These are phyloP conservation scores for Mobula hypostoma DNA, from an alignment of 2,113 vertebrate species.

Conservation along the genomic window DNA sequence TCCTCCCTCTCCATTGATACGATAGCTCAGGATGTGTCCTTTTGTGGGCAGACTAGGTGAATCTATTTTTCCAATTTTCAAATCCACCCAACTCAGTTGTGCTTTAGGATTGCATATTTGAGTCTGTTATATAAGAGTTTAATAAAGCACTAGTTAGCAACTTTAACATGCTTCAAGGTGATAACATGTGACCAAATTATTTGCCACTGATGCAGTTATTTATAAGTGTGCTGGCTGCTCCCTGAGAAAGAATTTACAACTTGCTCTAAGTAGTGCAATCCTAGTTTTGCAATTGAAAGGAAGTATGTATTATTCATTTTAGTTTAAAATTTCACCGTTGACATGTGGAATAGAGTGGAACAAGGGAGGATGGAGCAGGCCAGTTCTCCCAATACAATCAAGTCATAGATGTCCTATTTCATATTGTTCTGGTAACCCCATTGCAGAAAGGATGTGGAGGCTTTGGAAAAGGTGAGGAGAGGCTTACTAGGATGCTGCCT, in stretches of 20 bases:
- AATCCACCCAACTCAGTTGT: not conserved
- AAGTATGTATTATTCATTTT: not conserved
- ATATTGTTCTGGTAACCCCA: not conserved
- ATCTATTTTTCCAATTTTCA: not conserved
- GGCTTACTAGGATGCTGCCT: too few relatives aligned
- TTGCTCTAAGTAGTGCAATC: not conserved
- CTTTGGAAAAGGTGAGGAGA: too few relatives aligned
- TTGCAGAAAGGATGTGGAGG: too few relatives aligned
- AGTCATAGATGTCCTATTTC: not conserved
- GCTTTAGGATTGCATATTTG: not conserved
- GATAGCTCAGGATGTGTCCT: not conserved
- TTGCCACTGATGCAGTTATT: not conserved
- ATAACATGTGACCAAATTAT: not conserved
- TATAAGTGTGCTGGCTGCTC: not conserved
- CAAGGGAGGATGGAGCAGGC: not conserved
- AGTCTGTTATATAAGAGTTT: not conserved
- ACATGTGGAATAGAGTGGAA: not conserved
- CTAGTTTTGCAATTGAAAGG: not conserved
- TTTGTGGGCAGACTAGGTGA: not conserved
- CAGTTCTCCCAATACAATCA: not conserved
- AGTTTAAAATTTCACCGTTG: not conserved
- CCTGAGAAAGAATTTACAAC: not conserved
- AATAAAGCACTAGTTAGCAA: not conserved
- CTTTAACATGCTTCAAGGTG: not conserved
- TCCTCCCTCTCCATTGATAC: not conserved